Base-by-base conservation (phyloP, 2,113 vertebrate species). In the Entelurus aequoreus region DNA sequence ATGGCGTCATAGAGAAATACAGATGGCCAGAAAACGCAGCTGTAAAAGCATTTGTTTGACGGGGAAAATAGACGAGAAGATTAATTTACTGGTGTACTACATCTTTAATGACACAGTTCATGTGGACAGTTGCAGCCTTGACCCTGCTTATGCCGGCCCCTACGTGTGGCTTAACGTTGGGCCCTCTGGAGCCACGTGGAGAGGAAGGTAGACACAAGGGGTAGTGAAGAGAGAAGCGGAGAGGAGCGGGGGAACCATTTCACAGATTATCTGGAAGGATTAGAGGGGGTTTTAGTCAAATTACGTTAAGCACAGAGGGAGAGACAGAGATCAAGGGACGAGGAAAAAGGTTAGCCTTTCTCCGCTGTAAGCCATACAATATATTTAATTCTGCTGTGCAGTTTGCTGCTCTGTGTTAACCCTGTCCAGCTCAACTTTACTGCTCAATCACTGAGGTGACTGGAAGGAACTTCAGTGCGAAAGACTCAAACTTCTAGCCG, bases 241-340 rank as follows among this genome's bases (percentile, higher is more conserved):
- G 83, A 86, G 69, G 79, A 82, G 66, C 42, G 76, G 82, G 80
- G 85, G 83, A 84, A 87, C 87, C 88, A 89, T 89, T 90, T 90
- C 84, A 84, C 88, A 89, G 89, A 90, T 89, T 89, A 90, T 90
- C 88, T 88, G 67, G 73, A 74, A 81, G 89, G 89, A 91, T 91
- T 91, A 90, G 58, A 85, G 69, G 79, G 28, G 87, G 85, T 89
- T 90, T 91, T 90, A 90, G 79, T 85, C 84, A 88, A 91, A 90
- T 90, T 89, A 86, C 44, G 71, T 88, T 88, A 90, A 89, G 86
- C 87, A 89, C 86, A 89, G 84, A 84, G 84, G 72, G 84, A 85
- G 88, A 88, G 81, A 87, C 77, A 83, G 85, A 87, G 83, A 88
- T 88, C 83, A 86, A 79, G 77, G 89, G 86, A 81, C 74, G 56